Conservation (phyloP, 1,140 invertebrate species). For the Drosophila seguyi region DNA sequence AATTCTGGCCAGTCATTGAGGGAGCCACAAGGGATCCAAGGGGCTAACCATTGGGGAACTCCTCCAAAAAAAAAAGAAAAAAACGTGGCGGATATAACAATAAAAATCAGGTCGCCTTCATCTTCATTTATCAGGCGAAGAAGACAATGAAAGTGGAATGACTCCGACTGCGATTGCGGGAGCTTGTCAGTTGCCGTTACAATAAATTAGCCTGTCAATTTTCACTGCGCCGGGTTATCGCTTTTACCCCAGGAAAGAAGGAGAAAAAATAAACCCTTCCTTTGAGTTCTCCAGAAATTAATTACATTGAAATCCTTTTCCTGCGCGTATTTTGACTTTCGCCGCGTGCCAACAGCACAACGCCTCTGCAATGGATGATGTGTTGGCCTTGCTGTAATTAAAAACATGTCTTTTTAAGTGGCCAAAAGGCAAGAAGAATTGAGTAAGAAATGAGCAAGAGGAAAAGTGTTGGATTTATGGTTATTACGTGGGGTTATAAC, state of each 20-base stretch:
- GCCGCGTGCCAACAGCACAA: conserved; percentile 50
- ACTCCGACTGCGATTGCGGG: conserved; percentile 23
- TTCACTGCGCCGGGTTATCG: conserved; percentile 41
- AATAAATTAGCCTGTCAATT: conserved; percentile 80
- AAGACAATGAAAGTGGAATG: conserved; percentile 68
- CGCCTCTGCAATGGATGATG: conserved; percentile 6
- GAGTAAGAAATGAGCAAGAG: conserved; percentile 23
- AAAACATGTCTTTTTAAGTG: conserved; percentile 20
- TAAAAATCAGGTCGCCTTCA: conserved; percentile 70
- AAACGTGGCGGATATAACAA: conserved; percentile 43
- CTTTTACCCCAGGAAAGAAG: conserved; percentile 4
- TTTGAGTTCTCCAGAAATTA: conserved; percentile 37
- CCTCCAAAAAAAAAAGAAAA: neutral
- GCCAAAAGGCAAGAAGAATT: neutral
- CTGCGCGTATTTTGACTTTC: conserved; percentile 40
- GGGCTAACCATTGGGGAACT: conserved; percentile 13
- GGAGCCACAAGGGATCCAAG: neutral
- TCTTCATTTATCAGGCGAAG: conserved; percentile 65
- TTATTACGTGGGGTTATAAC: neutral
- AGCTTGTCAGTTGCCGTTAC: conserved; percentile 77
- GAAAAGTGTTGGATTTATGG: conserved; percentile 32
- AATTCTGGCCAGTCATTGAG: conserved; percentile 65
- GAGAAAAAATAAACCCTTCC: neutral
- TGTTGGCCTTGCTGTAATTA: conserved; percentile 34
- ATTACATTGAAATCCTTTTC: conserved; percentile 52